Conservation (phyloP, 2,113 vertebrate species). For the Lepus americanus region DNA sequence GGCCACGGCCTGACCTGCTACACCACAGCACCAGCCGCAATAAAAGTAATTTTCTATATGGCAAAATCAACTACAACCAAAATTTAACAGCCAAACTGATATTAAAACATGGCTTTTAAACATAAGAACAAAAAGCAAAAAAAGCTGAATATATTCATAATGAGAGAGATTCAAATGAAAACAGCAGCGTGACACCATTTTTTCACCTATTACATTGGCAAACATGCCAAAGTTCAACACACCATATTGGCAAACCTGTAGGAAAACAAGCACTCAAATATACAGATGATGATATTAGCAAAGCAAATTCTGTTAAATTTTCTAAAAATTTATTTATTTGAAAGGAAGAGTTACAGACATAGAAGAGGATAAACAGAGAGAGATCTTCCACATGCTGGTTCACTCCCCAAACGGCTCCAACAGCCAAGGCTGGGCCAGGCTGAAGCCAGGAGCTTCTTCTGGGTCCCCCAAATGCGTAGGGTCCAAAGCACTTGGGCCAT, state of each 20-base stretch:
- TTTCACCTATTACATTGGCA: not conserved
- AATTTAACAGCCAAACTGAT: constrained; percentile 8
- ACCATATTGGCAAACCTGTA: rapidly evolving
- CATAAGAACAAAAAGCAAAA: not conserved
- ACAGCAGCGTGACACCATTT: not conserved
- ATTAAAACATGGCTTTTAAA: constrained; percentile 39
- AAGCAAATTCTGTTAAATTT: not conserved
- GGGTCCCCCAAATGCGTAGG: too few relatives aligned
- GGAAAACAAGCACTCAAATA: not conserved
- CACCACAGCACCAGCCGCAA: not conserved
- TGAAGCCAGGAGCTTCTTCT: too few relatives aligned
- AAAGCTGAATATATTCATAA: constrained; percentile 16
- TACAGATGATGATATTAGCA: not conserved
- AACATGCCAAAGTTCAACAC: not conserved
- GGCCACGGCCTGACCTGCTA: too few relatives aligned
- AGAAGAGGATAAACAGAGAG: too few relatives aligned
- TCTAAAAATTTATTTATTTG: too few relatives aligned
- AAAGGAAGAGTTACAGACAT: too few relatives aligned
- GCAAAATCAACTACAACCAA: constrained; percentile 31
- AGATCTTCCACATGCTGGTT: too few relatives aligned
- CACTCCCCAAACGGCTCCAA: too few relatives aligned
- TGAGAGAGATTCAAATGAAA: not conserved
- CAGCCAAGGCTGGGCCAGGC: too few relatives aligned
- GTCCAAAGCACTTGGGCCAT: too few relatives aligned
- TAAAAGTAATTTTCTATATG: not conserved